These are phyloP conservation scores for Philaenus spumarius DNA, from an alignment of 1,140 invertebrate species.

Conservation along the genomic window DNA sequence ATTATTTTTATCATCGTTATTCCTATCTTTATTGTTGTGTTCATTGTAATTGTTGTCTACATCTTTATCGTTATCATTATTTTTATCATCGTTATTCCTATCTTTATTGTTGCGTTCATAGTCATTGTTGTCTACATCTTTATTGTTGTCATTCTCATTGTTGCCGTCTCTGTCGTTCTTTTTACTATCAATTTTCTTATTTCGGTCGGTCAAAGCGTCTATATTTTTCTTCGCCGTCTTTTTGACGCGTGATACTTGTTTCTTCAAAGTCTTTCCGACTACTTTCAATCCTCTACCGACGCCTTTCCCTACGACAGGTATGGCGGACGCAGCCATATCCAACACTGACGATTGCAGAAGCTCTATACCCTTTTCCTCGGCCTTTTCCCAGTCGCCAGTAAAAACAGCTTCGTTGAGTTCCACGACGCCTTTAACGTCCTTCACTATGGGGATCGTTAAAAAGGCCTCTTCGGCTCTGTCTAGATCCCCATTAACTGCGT, in stretches of 20 bases:
- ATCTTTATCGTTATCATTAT: constrained; percentile 1
- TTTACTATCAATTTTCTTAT: too few species aligned
- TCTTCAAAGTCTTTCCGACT: constrained; percentile 9
- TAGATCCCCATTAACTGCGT: constrained; percentile 18
- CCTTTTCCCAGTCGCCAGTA: constrained; percentile 17
- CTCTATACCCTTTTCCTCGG: constrained; percentile 15
- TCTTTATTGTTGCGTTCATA: too few species aligned
- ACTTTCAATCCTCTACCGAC: constrained; percentile 11
- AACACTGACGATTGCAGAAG: background rate
- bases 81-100: background rate
- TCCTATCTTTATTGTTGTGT: too few species aligned
- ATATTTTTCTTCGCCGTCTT: background rate
- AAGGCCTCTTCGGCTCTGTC: constrained; percentile 10
- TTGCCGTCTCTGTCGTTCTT: background rate
- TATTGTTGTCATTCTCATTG: background rate
- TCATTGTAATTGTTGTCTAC: background rate
- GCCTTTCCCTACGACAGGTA: constrained; percentile 13
- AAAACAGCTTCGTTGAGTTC: constrained; percentile 10
- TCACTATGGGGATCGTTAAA: constrained; percentile 14
- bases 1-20: background rate
- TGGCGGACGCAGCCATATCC: background rate
- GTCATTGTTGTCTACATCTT: constrained; percentile 1
- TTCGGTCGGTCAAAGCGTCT: too few species aligned
- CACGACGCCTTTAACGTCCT: constrained; percentile 16
- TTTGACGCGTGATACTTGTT: background rate